Conservation (phyloP, 2,113 vertebrate species). For the Morone saxatilis region DNA sequence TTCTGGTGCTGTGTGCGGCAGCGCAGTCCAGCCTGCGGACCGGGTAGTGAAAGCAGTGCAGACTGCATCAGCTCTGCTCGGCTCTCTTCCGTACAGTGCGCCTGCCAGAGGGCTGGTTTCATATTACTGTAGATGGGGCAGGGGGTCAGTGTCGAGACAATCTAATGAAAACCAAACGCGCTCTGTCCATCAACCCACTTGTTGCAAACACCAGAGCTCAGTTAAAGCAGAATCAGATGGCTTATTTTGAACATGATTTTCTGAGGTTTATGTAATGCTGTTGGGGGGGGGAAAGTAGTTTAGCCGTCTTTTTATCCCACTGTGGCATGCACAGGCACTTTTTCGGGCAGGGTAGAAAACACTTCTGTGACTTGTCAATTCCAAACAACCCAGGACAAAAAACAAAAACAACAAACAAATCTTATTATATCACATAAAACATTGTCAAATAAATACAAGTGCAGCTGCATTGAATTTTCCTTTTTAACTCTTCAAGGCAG, state of each 20-base stretch:
- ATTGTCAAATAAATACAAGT: neutral
- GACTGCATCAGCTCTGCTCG: conserved; percentile 65
- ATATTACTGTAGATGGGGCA: conserved; percentile 82
- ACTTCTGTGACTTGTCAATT: neutral
- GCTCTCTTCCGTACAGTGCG: conserved; percentile 64
- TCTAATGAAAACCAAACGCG: conserved; percentile 79
- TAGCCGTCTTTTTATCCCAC: neutral
- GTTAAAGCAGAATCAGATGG: conserved; percentile 41
- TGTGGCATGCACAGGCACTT: neutral
- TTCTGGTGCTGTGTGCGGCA: conserved; percentile 36
- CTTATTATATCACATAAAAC: neutral
- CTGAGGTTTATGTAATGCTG: conserved; percentile 37
- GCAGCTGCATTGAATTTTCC: neutral
- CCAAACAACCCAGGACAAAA: neutral
- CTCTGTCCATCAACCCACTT: conserved; percentile 56
- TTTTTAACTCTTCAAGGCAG: no score
- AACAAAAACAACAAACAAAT: no score
- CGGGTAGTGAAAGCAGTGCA: conserved; percentile 55
- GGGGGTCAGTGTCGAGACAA: conserved; percentile 78
- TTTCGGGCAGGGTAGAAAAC: neutral
- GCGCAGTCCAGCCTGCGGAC: conserved; percentile 61
- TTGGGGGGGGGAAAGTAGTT: neutral
- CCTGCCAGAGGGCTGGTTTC: conserved; percentile 76
- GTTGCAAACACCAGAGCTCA: conserved; percentile 30
- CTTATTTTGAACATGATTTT: conserved; percentile 24